Percentiles rank a stretch among this genome's conserved stretches.
These are phyloP conservation scores for Lochmaea capreae DNA, from an alignment of 2,888 invertebrate genomes.

Conservation along the genomic window DNA sequence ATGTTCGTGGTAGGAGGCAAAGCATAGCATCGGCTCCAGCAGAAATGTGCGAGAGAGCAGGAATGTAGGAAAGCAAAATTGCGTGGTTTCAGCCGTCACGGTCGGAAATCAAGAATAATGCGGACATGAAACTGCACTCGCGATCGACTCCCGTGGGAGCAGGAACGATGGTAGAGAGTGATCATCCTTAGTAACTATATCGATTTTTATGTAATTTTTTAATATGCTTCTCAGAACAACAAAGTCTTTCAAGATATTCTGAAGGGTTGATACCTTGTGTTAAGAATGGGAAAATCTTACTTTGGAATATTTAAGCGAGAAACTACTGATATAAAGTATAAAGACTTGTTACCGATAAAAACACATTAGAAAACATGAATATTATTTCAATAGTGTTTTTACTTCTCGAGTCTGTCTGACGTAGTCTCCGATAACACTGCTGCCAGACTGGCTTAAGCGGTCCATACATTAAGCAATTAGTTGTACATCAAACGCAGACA, in stretches of 20 bases:
- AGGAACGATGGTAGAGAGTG: conserved; percentile 60
- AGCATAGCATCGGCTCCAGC: background rate
- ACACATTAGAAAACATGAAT: no score
- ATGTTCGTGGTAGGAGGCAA: conserved; percentile 6
- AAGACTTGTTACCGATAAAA: no score
- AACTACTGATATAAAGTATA: no score
- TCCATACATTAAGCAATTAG: no score
- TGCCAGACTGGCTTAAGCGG: no score
- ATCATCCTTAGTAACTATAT: conserved; percentile 41
- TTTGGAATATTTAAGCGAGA: no score
- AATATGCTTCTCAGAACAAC: background rate
- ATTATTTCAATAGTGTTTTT: no score
- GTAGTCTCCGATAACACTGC: no score
- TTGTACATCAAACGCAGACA: no score
- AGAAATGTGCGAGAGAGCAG: conserved; percentile 22
- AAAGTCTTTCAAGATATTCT: background rate
- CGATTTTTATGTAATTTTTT: conserved; percentile 24
- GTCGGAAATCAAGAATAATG: conserved; percentile 75
- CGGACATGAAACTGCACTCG: conserved; percentile 75
- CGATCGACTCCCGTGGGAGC: conserved; percentile 65
- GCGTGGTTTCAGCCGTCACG: conserved; percentile 61
- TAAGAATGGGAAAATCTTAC: background rate
- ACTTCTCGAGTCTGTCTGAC: no score
- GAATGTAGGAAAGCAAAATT: conserved; percentile 36
- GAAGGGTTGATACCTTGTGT: background rate